Percentiles rank a stretch among this genome's conserved stretches.
phyloP scores from a whole-genome alignment of 2,797 vertebrate genomes.

The Fundulus diaphanus region DNA sequence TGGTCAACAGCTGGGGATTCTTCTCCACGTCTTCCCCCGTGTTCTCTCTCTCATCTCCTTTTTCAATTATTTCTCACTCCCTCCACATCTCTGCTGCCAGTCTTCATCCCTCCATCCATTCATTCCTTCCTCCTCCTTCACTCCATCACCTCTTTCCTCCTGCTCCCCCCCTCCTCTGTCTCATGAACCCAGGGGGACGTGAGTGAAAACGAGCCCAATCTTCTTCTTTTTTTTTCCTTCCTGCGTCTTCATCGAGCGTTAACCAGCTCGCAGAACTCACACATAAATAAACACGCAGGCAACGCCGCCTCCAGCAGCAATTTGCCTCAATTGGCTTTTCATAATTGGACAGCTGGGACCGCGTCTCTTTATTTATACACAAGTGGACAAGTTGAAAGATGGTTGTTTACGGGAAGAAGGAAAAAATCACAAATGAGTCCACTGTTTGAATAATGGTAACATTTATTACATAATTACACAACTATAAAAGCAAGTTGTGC shows the following conservation, averaged over 20 bases:
- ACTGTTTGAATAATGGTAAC: constrained; percentile 3
- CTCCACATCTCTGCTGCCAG: not conserved
- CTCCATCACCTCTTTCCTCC: constrained; percentile 7
- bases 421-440: not conserved
- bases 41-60: not conserved
- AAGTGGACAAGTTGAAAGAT: constrained; percentile 19
- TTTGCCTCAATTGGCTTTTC: constrained; percentile 26
- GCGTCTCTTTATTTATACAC: constrained; percentile 10
- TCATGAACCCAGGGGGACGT: constrained; percentile 2
- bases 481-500: not conserved
- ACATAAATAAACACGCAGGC: constrained; percentile 17
- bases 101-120: not conserved
- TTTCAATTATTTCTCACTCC: not conserved
- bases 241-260: constrained; percentile 24
- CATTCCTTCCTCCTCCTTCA: not conserved
- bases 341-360: constrained; percentile 36
- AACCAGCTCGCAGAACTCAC: constrained; percentile 16
- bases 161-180: not conserved
- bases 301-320: constrained; percentile 29
- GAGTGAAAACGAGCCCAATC: constrained; percentile 19
- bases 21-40: constrained; percentile 13
- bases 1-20: constrained; percentile 68
- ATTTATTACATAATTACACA: not conserved
- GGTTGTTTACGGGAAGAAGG: constrained; percentile 7
- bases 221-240: not conserved